Percentiles rank a stretch among this genome's conserved stretches.
phyloP scores from a whole-genome alignment of 2,113 vertebrate species.

The Daubentonia madagascariensis region DNA sequence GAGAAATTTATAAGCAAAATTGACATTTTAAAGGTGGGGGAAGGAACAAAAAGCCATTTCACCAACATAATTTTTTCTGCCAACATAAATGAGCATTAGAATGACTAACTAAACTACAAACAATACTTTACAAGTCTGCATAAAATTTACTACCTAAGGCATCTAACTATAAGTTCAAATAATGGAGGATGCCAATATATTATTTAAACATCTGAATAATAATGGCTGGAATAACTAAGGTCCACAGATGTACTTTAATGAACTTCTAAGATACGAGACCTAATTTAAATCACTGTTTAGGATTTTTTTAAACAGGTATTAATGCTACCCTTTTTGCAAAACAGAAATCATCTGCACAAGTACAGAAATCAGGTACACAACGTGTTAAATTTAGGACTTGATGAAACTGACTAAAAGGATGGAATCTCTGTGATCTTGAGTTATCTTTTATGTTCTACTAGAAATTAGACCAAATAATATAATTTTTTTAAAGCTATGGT shows the following conservation, averaged over 20 bases:
- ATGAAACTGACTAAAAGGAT: not conserved
- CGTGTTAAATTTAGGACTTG: not conserved
- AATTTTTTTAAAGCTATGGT: not conserved
- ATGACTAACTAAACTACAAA: not conserved
- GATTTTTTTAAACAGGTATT: not conserved
- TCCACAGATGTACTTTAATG: not conserved
- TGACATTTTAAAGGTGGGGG: not conserved
- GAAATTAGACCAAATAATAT: constrained; percentile 60
- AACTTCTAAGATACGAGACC: not conserved
- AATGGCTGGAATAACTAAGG: not conserved
- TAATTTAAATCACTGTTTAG: not conserved
- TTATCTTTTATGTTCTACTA: constrained; percentile 49
- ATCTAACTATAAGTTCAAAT: not conserved
- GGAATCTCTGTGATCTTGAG: constrained; percentile 49
- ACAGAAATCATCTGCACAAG: not conserved
- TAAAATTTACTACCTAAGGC: not conserved
- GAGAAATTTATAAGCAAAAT: constrained; percentile 9
- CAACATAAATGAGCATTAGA: not conserved
- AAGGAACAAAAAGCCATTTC: constrained; percentile 31
- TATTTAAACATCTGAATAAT: not conserved
- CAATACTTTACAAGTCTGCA: not conserved
- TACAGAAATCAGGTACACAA: not conserved
- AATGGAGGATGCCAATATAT: not conserved
- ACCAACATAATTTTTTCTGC: not conserved
- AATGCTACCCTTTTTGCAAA: not conserved